Base-by-base conservation (phyloP, 2,888 invertebrate genomes). In the Agriopis aurantiaria region DNA sequence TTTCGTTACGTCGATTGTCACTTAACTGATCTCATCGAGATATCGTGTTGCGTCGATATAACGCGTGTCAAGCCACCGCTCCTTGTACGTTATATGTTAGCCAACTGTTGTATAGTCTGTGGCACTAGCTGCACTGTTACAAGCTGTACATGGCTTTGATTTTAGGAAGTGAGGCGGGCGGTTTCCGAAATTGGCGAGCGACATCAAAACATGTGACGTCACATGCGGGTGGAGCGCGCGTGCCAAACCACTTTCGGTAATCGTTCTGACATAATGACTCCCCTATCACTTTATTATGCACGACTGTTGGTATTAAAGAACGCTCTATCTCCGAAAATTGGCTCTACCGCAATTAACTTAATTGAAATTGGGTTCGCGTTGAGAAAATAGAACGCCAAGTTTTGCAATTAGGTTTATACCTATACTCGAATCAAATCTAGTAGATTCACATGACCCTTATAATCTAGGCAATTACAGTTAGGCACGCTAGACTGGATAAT, bases 241-340 rank as follows among this genome's bases (percentile, higher is more conserved):
- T 88, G 90, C 85, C 85, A 82, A 82, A 86, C 85, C 88, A 86
- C 86, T 89, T 87, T 83, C 85, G 82, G 82, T 89, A 90, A 91
- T 89, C 88, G 85, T 82, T 85, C 84, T 76, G 80, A 77, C 83
- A 80, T 87, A 88, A 90, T 87, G 85, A 83, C 79, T 84, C 88
- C 88, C 88, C 85, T 87, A 86, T 85, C 80, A 82, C 82, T 85
- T 78, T 78, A 82, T 79, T 79, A 78, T 78, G 74, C 76, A 72
- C 76, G 72, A 68, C 69, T 69, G 68, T 71, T 73, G 71, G 67
- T 71, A 75, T 73, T 71, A 72, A 65, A 74, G 71, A 72, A 65
- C 74, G 65, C 45, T 64, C 48, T 66, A 70, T 71, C 66, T 69
- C 60, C 65, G 60, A 68, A 70, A 72, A 71, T 74, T 72, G 70